These are phyloP conservation scores for Patella vulgata DNA, from an alignment of 1,140 invertebrate species.

Conservation along the genomic window DNA sequence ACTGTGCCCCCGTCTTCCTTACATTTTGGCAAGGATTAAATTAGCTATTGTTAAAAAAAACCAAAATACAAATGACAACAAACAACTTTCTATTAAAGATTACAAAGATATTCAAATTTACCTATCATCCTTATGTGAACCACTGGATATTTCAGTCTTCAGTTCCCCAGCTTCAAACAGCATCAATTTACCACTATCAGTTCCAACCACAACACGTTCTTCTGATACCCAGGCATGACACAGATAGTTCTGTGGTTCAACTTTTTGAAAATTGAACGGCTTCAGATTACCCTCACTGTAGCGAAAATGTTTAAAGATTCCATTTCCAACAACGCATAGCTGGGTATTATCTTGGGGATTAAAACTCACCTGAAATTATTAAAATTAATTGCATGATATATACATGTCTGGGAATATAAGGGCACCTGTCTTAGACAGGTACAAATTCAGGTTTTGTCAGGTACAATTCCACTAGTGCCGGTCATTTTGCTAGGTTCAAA, in stretches of 20 bases:
- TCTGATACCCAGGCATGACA: conserved; percentile 73
- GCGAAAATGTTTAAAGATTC: conserved; percentile 80
- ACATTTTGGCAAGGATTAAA: no score
- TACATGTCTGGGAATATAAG: background rate
- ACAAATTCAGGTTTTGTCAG: background rate
- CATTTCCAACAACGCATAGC: conserved; percentile 78
- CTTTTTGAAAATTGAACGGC: conserved; percentile 84
- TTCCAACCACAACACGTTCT: conserved; percentile 81
- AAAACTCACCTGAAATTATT: conserved; percentile 71
- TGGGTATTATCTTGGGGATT: conserved; percentile 82
- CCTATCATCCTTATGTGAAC: conserved; percentile 38
- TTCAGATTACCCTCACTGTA: conserved; percentile 83
- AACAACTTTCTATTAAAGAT: no score
- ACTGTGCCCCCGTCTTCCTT: no score
- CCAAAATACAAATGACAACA: no score
- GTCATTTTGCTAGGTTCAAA: background rate
- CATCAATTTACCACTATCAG: conserved; percentile 77
- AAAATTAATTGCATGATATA: background rate
- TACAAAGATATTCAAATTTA: conserved; percentile 11
- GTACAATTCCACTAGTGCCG: no score
- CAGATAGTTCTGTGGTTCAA: conserved; percentile 78
- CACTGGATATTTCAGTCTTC: conserved; percentile 68
- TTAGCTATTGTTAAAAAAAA: no score
- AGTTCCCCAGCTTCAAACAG: conserved; percentile 84
- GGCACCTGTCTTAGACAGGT: background rate